Base-by-base conservation (phyloP, 2,888 invertebrate genomes). In the Hemicrepidius hirtus region DNA sequence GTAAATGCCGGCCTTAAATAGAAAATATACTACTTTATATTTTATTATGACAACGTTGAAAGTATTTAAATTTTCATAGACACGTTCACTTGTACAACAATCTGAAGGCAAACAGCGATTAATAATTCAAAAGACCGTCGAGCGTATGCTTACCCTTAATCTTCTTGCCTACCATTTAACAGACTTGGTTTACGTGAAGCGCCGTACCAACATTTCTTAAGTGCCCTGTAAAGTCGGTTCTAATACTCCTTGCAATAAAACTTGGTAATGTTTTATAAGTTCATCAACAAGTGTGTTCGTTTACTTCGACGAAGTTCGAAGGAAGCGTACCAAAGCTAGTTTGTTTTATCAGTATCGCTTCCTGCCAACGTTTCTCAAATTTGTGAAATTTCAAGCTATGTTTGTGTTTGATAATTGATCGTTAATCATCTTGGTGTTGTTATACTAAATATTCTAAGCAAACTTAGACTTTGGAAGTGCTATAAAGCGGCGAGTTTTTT, bases 91-190 rank as follows among this genome's bases (percentile, higher is more conserved):
- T 46, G 37, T 57, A 37, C 37, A 20, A 57, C 37, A 57, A 37
- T 57, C 57, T 57, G 37, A 57, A 57, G 37, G 57, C 57, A 57
- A 57, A 57, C 57, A 37, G 16, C n/a, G 57, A 57, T 57, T 57
- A 57, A 57, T 57, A 57, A 57, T 57, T 35, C 53, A 37, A 57
- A 10, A 35, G 57, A 57, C 20, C 21, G 3, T 37, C 16, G 13
- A 9, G 57, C 35, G 35, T 57, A 16, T 57, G 16, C 21, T 13
- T 21, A 35, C 24, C 53, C 53, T 20, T 57, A 57, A 57, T 57
- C 57, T 37, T 37, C 37, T 57, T 13, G 35, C 9, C 20, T 20
- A 49, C 21, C 12, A 24, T 21, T 50, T 50, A 50, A 24, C 28
- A 53, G 53, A 12, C 53, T 13, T 12, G 53, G 53, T 32, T 53